Percentiles rank a stretch among this genome's conserved stretches.
Evolutionary conservation across 2,113 vertebrate genomes (phyloP).

Genomic region (Pagrus major): DNA sequence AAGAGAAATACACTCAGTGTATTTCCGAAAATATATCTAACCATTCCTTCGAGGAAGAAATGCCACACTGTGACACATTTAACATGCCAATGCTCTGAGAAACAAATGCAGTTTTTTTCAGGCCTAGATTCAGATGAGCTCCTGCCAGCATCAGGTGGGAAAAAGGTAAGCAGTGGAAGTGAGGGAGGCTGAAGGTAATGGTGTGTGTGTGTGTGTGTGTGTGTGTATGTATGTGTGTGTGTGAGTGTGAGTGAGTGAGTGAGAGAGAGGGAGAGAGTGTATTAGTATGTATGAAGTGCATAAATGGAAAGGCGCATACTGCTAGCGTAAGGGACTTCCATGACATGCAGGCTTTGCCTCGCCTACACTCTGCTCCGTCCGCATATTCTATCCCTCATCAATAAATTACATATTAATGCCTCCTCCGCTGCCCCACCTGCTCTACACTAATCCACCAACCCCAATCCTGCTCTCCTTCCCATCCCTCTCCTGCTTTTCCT

Average conservation of each 20-base stretch:
- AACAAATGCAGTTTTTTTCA: slow-evolving; percentile 24
- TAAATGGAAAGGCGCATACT: slow-evolving; percentile 81
- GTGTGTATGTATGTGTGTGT: slow-evolving; percentile 28
- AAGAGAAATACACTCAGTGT: too few species aligned
- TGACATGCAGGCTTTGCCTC: slow-evolving; percentile 65
- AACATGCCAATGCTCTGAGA: not conserved
- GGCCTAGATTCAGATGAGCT: slow-evolving; percentile 3
- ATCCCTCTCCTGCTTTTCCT: not conserved
- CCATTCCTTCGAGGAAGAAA: not conserved
- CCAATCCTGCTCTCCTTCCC: not conserved
- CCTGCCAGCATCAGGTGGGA: not conserved
- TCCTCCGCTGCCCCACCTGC: slow-evolving; percentile 56
- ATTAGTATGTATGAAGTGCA: slow-evolving; percentile 83
- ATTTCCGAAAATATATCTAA: not conserved
- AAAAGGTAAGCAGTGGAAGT: slow-evolving; percentile 13
- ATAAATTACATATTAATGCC: slow-evolving; percentile 83
- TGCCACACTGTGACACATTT: not conserved
- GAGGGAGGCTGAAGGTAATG: slow-evolving; percentile 24
- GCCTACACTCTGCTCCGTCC: slow-evolving; percentile 74
- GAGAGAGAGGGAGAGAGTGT: slow-evolving; percentile 27
- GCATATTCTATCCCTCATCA: slow-evolving; percentile 81
- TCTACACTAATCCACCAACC: slow-evolving; percentile 40
- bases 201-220: slow-evolving; percentile 10
- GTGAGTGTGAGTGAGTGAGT: slow-evolving; percentile 17
- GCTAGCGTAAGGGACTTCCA: slow-evolving; percentile 80